Percentiles rank a stretch among this genome's conserved stretches.
These are phyloP conservation scores for Plagiodera versicolora DNA, from an alignment of 2,888 invertebrate species.

Conservation along the genomic window DNA sequence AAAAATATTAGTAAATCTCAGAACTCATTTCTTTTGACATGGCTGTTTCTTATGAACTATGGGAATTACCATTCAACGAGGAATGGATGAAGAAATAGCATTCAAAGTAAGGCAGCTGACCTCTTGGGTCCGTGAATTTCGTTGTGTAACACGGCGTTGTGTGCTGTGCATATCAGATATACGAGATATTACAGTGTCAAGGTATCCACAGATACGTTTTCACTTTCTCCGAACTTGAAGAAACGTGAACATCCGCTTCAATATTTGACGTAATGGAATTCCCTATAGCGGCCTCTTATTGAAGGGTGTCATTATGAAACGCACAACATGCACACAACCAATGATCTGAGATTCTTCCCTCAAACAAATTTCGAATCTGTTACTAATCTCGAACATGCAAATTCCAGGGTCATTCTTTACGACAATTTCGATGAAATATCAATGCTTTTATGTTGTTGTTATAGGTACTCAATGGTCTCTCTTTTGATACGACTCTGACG, in stretches of 20 bases:
- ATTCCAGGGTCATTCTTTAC: no score
- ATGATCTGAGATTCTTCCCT: no score
- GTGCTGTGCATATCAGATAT: slow-evolving; percentile 22
- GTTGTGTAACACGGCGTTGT: slow-evolving; percentile 23
- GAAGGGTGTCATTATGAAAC: not conserved
- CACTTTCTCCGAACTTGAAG: slow-evolving; percentile 40
- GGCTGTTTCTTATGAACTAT: no score
- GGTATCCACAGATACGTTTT: slow-evolving; percentile 37
- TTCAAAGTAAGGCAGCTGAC: not conserved
- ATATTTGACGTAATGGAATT: slow-evolving; percentile 29
- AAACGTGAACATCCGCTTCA: slow-evolving; percentile 35
- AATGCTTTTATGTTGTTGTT: no score
- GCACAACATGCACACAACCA: no score
- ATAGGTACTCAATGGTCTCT: no score
- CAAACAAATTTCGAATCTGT: no score
- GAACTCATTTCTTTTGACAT: no score
- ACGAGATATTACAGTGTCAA: slow-evolving; percentile 35
- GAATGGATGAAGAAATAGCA: not conserved
- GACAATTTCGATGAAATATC: no score
- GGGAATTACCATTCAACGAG: not conserved
- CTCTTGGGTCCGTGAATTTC: slow-evolving; percentile 12
- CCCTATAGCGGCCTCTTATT: slow-evolving; percentile 16
- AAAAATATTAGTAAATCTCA: no score
- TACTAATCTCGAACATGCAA: no score
- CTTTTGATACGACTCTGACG: not conserved